Evolutionary conservation across 2,113 vertebrate genomes (phyloP), one percentile per base, ranked within the genome.

Genomic region (Triplophysa tibetana): DNA sequence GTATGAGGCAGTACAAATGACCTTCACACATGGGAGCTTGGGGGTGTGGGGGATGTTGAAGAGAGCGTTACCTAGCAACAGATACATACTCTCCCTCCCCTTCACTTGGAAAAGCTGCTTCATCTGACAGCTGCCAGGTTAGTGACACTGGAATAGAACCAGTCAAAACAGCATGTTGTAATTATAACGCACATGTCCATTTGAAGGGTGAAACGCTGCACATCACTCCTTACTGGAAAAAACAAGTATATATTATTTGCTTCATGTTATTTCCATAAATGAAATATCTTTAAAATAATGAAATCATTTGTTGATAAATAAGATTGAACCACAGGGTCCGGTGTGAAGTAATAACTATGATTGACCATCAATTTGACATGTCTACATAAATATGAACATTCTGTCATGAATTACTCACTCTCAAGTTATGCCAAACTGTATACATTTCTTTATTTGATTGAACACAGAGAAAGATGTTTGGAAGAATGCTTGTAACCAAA

Each of bases 61-160:
- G 68, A 74, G 56, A 68, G 29, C 60, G 88, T 90, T 90, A 86
- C 87, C 80, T 77, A 77, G 90, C 83, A 91, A 91, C 88, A 70
- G 1, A 23, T 0, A 2, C 23, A 29, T 13, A 13, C 62, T 52
- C 29, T 50, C 13, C n/a, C 38, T 33, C 69, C 21, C 41, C n/a
- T 33, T 38, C 70, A 29, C 70, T 41, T 9, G 63, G 38, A 64
- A 13, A 38, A 38, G 48, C 61, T 4, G 58, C 72, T 41, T 75
- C 21, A 41, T 12, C 50, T 75, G 74, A 64, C 77, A 83, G 81
- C 61, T 45, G 41, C 68, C 16, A 56, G 67, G 65, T 70, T 45
- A 48, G 62, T 72, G 74, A 80, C 58, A 64, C 17, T 12, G 2
- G 62, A 81, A 21, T 45, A 38, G 62, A 68, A 63, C 26, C 24